Evolutionary conservation across 1,140 invertebrate species (phyloP), one percentile per base, ranked within the genome.

Genomic region (Saccostrea glomerata): DNA sequence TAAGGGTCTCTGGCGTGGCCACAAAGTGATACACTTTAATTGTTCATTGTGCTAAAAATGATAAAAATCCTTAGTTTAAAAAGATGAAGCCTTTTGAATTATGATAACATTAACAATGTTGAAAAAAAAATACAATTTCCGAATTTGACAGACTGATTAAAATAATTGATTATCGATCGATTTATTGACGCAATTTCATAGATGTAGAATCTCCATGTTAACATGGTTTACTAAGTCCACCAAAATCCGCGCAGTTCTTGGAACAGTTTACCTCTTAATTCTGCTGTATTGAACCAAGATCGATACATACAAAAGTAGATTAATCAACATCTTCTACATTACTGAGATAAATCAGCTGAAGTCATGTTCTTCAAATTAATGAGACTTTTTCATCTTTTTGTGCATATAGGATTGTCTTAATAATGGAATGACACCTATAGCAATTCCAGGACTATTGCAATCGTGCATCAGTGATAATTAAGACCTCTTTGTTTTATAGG

Each of bases 241-340:
- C 70, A 77, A 77, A 77, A 40, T 25, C 25, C 66, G 23, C 25
- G 70, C 11, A 36, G 25, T 63, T 13, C 70, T 1, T 30, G 25
- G 70, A 25, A 17, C 7, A 13, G 70, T 63, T 17, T 63, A 63
- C 58, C 30, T 13, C 70, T 2, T 36, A 36, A 36, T 77, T 15
- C 30, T 15, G 23, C 70, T 11, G 70, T 36, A 77, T 36, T 77
- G 25, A 77, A 25, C 11, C 3, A 2, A 30, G 70, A 15, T 77
- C 70, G 25, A 77, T 77, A 77, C 25, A 77, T 36, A 77, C 70
- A 36, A 73, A 60, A 63, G 58, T 63, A 73, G 70, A 77, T 36
- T 77, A 77, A 77, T 77, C 70, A 77, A 25, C 30, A 23, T 77
- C 15, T 77, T 77, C 70, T 30, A 77, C 23, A 77, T 36, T 77